These are phyloP conservation scores for Porites divaricata DNA, from an alignment of 92 coral and sea anemone species.

Conservation along the genomic window DNA sequence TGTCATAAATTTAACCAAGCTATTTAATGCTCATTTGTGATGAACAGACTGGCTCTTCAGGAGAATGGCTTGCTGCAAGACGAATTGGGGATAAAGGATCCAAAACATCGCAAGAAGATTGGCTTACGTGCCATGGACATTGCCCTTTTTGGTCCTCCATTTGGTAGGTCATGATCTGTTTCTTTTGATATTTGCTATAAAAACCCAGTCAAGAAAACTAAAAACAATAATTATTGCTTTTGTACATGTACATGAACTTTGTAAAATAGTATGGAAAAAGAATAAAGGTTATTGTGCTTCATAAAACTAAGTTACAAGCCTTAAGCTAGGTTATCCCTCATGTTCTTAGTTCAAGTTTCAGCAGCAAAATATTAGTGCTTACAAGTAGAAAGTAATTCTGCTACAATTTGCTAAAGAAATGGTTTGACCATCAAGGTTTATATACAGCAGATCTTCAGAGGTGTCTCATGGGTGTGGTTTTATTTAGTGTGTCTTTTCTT, in stretches of 20 bases:
- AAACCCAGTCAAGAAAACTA: not conserved
- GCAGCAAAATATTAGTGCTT: not conserved
- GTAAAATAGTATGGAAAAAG: too few species aligned
- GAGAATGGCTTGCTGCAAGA: constrained; percentile 80
- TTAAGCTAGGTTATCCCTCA: too few species aligned
- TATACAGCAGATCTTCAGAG: not conserved
- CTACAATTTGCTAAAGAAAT: not conserved
- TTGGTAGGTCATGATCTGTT: constrained; percentile 42
- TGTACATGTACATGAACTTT: too few species aligned
- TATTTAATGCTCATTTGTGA: constrained; percentile 20
- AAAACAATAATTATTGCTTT: not conserved
- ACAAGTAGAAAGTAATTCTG: not conserved
- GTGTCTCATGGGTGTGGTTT: constrained; percentile 36
- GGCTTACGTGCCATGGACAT: constrained; percentile 97
- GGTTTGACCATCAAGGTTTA: not conserved
- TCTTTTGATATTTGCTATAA: not conserved
- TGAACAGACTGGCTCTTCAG: constrained; percentile 83
- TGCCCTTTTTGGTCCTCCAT: constrained; percentile 94
- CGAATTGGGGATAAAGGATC: constrained; percentile 82
- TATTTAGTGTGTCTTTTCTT: not conserved
- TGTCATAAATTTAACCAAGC: constrained; percentile 30
- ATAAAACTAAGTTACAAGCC: too few species aligned
- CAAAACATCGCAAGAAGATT: constrained; percentile 94
- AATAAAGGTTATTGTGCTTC: too few species aligned
- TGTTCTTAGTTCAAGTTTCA: not conserved